Evolutionary conservation across 1,140 invertebrate species (phyloP).

Genomic region (Bombus difficillimus): DNA sequence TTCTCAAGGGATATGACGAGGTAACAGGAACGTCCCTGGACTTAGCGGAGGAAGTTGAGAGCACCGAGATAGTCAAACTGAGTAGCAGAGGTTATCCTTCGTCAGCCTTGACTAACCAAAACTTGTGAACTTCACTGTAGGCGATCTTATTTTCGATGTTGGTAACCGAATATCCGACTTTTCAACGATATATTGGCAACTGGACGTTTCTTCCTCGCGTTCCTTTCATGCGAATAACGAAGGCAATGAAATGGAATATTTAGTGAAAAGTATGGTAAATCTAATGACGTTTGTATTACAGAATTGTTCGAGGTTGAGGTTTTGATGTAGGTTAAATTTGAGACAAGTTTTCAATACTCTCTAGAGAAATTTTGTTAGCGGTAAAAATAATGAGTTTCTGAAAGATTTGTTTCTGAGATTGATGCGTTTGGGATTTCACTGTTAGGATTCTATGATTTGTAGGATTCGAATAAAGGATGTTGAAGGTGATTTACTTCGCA

Average conservation of each 20-base stretch:
- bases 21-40: not conserved
- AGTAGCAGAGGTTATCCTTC: not conserved
- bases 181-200: not conserved
- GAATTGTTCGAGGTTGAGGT: too few relatives aligned
- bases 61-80: not conserved
- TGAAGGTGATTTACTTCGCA: not conserved
- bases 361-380: too few relatives aligned
- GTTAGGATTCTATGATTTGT: not conserved
- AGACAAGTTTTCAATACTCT: too few relatives aligned
- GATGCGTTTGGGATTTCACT: not conserved
- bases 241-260: not conserved
- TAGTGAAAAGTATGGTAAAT: not conserved
- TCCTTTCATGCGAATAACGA: not conserved
- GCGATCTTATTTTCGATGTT: not conserved
- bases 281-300: not conserved
- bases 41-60: not conserved
- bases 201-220: not conserved
- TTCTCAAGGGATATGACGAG: not conserved
- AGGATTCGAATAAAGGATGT: not conserved
- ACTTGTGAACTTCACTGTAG: not conserved
- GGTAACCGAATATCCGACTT: not conserved
- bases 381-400: too few relatives aligned
- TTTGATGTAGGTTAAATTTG: too few relatives aligned
- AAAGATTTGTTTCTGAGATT: not conserved
- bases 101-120: not conserved